phyloP scores from a whole-genome alignment of 2,888 invertebrate genomes.

The Dichetophora obliterata region DNA sequence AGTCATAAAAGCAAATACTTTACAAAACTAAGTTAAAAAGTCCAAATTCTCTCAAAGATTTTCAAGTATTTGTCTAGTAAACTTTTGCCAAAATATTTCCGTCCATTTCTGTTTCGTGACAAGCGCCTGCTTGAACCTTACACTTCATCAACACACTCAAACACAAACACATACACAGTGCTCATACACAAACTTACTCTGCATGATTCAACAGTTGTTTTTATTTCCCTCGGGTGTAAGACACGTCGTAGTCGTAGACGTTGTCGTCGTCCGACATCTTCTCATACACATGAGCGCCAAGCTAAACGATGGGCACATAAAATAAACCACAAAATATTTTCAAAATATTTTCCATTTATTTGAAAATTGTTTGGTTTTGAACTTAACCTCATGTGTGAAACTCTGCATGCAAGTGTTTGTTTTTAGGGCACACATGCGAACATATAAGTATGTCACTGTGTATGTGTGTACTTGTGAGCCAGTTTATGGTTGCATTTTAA shows the following conservation, averaged over 20 bases:
- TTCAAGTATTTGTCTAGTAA: not conserved
- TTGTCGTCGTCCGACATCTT: not conserved
- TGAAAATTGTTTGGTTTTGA: slow-evolving; percentile 30
- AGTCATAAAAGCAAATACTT: no score
- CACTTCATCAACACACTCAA: not conserved
- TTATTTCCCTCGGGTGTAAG: not conserved
- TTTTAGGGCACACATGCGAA: no score
- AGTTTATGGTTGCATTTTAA: slow-evolving; percentile 1
- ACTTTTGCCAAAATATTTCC: not conserved
- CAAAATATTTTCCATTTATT: slow-evolving; percentile 30
- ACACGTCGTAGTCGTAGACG: not conserved
- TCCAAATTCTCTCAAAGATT: not conserved
- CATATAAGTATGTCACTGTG: not conserved
- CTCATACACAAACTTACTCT: not conserved
- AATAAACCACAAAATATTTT: slow-evolving; percentile 10
- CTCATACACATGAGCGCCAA: not conserved
- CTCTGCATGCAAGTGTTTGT: no score
- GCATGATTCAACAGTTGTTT: slow-evolving; percentile 8
- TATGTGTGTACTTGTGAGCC: not conserved
- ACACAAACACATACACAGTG: not conserved
- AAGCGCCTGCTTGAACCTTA: not conserved
- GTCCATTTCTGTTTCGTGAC: not conserved
- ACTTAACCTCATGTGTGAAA: slow-evolving; percentile 13
- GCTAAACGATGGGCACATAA: not conserved
- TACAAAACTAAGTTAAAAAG: not conserved